Conservation (phyloP, 2,888 invertebrate species). For the Taphrorychus bicolor region DNA sequence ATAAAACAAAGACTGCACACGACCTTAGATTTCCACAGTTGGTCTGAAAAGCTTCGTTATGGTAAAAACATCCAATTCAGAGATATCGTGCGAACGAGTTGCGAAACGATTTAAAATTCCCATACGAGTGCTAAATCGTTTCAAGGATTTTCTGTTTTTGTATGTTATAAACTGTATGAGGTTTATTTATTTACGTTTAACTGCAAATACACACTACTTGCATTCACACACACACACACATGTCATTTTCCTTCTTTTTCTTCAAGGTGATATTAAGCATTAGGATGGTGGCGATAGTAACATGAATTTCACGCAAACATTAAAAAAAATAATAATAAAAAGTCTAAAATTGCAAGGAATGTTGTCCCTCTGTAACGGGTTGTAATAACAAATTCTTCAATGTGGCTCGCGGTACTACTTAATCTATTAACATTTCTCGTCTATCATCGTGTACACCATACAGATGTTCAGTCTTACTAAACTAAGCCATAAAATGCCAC, state of each 20-base stretch:
- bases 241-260: not conserved
- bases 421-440: constrained; percentile 31
- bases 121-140: constrained; percentile 32
- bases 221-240: not conserved
- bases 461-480: constrained; percentile 6
- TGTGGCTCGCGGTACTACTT: constrained; percentile 5
- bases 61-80: constrained; percentile 28
- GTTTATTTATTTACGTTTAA: constrained; percentile 34
- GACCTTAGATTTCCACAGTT: constrained; percentile 35
- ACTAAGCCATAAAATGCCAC: constrained; percentile 17
- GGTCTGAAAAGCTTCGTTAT: constrained; percentile 29
- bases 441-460: constrained; percentile 13
- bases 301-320: not conserved
- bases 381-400: constrained; percentile 11
- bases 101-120: constrained; percentile 33
- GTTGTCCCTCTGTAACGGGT: constrained; percentile 14
- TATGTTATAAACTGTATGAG: constrained; percentile 14
- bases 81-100: constrained; percentile 30
- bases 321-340: not conserved
- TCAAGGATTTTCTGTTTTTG: constrained; percentile 37
- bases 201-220: not conserved
- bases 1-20: constrained; percentile 23
- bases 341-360: constrained; percentile 10
- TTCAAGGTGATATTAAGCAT: no score
- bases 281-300: no score